Base-by-base conservation (phyloP, 1,140 invertebrate genomes). In the Philaenus spumarius region DNA sequence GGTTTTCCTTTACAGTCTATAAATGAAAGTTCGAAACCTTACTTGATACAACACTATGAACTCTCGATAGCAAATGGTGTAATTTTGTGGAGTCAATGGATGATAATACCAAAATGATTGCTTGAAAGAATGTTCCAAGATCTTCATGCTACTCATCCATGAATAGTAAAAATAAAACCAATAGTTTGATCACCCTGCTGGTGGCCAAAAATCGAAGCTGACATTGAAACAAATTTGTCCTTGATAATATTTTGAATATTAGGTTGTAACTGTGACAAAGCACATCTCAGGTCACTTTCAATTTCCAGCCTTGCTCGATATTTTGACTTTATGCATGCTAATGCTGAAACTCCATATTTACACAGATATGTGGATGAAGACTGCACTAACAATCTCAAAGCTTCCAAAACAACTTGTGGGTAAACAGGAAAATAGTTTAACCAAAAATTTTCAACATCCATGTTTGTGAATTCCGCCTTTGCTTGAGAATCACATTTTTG, bases 341-440 rank as follows among this genome's bases (percentile, higher is more conserved):
- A 35, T 9, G 53, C 26, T n/a, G 61, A 62, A 59, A 59, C 55
- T 47, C 53, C 47, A 19, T 26, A 20, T 55, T 55, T 52, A 60
- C 52, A 55, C 4, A 60, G 35, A 34, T 55, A 45, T 34, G 58
- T 55, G 20, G 61, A 54, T 42, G 34, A 54, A 60, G 55, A 59
- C 35, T 50, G 42, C 26, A 59, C 30, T 54, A 62, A 45, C 26
- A 24, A 22, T 55, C 48, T 59, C 4, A 40, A 12, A 1, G 50
- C 50, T 54, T 37, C 50, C 30, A 37, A 46, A 48, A 34, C 45
- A 24, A 52, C 22, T 14, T 51, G 24, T 43, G 17, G 30, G 45
- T 39, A 60, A 20, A 37, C 35, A 37, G 19, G 37, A 59, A 20
- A 24, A 42, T 37, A 20, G 48, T 15, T 50, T 55, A 39, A 48